Conservation (phyloP, 2,888 invertebrate species). For the Petrolisthes cinctipes region DNA sequence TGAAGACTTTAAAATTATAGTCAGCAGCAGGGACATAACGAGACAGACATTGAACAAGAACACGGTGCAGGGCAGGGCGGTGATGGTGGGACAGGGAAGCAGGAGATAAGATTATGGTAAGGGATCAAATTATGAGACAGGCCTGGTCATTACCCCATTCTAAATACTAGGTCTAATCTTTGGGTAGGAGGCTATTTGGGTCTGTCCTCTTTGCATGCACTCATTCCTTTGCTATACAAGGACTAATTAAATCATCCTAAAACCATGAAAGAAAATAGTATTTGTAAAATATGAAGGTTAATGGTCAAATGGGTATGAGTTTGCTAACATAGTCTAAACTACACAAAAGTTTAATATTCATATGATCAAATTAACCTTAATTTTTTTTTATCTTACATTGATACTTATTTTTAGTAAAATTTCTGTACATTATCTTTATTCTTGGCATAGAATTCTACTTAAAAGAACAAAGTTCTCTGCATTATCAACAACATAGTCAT, state of each 20-base stretch:
- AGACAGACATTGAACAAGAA: constrained; percentile 1
- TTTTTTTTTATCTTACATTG: too few relatives aligned
- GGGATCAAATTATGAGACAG: constrained; percentile 55
- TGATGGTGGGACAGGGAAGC: constrained; percentile 5
- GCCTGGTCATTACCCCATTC: constrained; percentile 16
- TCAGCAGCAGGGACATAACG: neutral
- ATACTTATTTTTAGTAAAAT: too few relatives aligned
- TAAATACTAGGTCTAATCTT: neutral
- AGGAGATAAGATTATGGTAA: constrained; percentile 22
- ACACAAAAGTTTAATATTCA: too few relatives aligned
- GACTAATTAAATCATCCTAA: too few relatives aligned
- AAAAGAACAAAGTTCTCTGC: neutral
- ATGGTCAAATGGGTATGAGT: too few relatives aligned
- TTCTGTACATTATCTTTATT: neutral
- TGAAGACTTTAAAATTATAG: neutral
- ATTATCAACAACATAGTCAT: neutral
- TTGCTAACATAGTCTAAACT: too few relatives aligned
- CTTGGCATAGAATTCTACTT: neutral
- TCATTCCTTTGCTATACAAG: neutral
- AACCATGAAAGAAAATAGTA: too few relatives aligned
- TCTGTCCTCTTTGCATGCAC: constrained; percentile 30
- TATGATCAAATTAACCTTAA: too few relatives aligned
- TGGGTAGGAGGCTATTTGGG: neutral
- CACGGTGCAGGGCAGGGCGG: constrained; percentile 7
- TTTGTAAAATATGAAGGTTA: too few relatives aligned